Base-by-base conservation (phyloP, 2,888 invertebrate species). In the Caenorhabditis sp. region DNA sequence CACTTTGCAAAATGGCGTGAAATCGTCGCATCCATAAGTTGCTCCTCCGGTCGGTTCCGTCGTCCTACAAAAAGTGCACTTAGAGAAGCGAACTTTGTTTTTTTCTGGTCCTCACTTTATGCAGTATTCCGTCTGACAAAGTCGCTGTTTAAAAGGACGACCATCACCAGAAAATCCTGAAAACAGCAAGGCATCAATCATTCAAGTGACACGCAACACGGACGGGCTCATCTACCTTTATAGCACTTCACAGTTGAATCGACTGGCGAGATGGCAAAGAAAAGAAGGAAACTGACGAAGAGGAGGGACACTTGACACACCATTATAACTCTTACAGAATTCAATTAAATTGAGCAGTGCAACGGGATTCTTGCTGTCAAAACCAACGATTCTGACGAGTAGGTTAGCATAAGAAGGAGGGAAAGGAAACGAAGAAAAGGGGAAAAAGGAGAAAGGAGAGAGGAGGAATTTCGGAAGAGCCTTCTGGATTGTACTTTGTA, bases 11-110 rank as follows among this genome's bases (percentile, higher is more conserved):
- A 65, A 76, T 26, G 81, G 81, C 40, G 81, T 81, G 51, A 81
- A 81, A 56, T 81, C 81, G 65, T 81, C 81, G 55, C 81, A 81
- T 67, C 81, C 76, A 61, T 81, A 81, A 60, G 64, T 76, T 53
- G 81, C 74, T 53, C 76, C 70, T 15, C 76, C 81, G 28, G 70
- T 61, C 53, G 62, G 60, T 37, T 76, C 76, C 1, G 76, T 76
- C 58, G 70, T 81, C 60, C 81, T 81, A 76, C 60, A 78, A 78
- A 60, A 47, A 15, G 20, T 44, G 44, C 61, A 55, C 62, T 40
- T 56, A 20, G 55, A 44, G 40, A 9, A 15, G 6, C 15, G 40
- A 15, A 40, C 40, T 40, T 47, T 47, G 35, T 24, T 18, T 53
- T 60, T 58, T 15, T 8, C 15, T 35, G 40, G 5, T 24, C 22